Conservation (phyloP, 2,113 vertebrate genomes). For the Sus scrofa region T2T-Sscrofa CM000818.6:86941501-86942000, state of each 20-base stretch:
- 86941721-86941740: neutral
- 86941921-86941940: slow-evolving; percentile 58
- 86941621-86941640: neutral
- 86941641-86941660: neutral
- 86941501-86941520: neutral
- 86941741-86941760: neutral
- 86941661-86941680: neutral
- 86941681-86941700: neutral
- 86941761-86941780: neutral
- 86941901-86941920: slow-evolving; percentile 42
- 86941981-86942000: slow-evolving; percentile 79
- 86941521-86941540: neutral
- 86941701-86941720: neutral
- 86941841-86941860: neutral
- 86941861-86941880: slow-evolving; percentile 23
- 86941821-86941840: neutral
- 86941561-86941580: neutral
- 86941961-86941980: slow-evolving; percentile 78
- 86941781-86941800: neutral
- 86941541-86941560: neutral
- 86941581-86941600: neutral
- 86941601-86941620: neutral
- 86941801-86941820: neutral
- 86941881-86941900: slow-evolving; percentile 35
- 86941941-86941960: slow-evolving; percentile 75